Evolutionary conservation across 2,888 invertebrate genomes (phyloP).

Genomic region (Drosophila ustulata): DNA sequence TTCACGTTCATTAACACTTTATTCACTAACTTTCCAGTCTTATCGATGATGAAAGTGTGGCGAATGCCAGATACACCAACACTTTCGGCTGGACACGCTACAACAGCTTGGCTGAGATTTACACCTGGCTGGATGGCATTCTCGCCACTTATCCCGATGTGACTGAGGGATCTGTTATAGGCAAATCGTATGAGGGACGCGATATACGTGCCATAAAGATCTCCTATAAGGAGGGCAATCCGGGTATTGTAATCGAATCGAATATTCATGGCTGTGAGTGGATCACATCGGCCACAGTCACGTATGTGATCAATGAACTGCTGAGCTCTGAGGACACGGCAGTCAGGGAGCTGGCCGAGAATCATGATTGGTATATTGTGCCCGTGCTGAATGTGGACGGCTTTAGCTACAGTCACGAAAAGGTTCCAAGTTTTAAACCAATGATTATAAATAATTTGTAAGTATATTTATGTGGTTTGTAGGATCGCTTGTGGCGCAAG

Average conservation of each 20-base stretch:
- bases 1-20: slow-evolving; percentile 76
- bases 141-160: slow-evolving; percentile 85
- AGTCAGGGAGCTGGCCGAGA: slow-evolving; percentile 87
- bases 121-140: slow-evolving; percentile 87
- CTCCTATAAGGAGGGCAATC: slow-evolving; percentile 84
- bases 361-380: slow-evolving; percentile 90
- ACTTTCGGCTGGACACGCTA: slow-evolving; percentile 88
- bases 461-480: no score
- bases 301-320: slow-evolving; percentile 89
- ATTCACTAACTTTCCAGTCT: background rate
- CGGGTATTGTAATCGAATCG: slow-evolving; percentile 88
- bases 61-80: slow-evolving; percentile 75
- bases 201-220: slow-evolving; percentile 87
- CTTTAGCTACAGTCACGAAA: slow-evolving; percentile 88
- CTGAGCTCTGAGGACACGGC: slow-evolving; percentile 87
- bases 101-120: slow-evolving; percentile 87
- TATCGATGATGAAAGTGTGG: slow-evolving; percentile 31
- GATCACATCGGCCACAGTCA: slow-evolving; percentile 89
- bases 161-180: slow-evolving; percentile 83
- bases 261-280: slow-evolving; percentile 86
- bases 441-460: no score
- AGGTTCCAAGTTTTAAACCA: slow-evolving; percentile 85
- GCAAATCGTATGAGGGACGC: slow-evolving; percentile 87
- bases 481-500: slow-evolving; percentile 87
- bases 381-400: slow-evolving; percentile 91